phyloP scores from a whole-genome alignment of 92 coral and sea anemone species.

The Isaurus tuberculatus region DNA sequence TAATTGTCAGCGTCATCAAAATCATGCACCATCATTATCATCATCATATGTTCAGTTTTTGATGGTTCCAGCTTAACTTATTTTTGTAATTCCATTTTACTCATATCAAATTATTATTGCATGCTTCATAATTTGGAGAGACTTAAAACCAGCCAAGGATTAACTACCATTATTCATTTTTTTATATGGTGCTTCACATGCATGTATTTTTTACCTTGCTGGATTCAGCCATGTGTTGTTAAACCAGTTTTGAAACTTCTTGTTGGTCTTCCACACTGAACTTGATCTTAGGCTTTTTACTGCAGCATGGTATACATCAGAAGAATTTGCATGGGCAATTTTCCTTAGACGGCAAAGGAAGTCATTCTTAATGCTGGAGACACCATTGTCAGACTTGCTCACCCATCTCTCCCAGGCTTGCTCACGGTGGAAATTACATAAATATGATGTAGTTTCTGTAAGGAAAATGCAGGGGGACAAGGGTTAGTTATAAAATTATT shows the following conservation, averaged over 20 bases:
- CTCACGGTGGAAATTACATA: slow-evolving; percentile 66
- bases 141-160: neutral
- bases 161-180: neutral
- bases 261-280: slow-evolving; percentile 37
- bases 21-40: neutral
- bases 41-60: neutral
- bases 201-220: slow-evolving; percentile 27
- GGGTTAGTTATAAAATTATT: neutral
- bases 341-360: slow-evolving; percentile 31
- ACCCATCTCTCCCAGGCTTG: slow-evolving; percentile 76
- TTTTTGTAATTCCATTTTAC: neutral
- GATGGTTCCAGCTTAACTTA: neutral
- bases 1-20: neutral
- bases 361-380: slow-evolving; percentile 17
- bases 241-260: slow-evolving; percentile 44
- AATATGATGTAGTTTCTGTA: neutral
- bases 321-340: slow-evolving; percentile 26
- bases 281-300: slow-evolving; percentile 19
- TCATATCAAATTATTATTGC: neutral
- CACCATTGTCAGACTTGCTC: slow-evolving; percentile 40
- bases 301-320: slow-evolving; percentile 4
- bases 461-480: neutral
- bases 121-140: neutral
- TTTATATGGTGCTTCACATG: neutral
- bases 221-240: slow-evolving; percentile 46